A percentile compares a stretch with the other conserved stretches of the same genome.
Conservation (phyloP, 2,797 vertebrate species). For the Gymnopithys bicolor region DNA sequence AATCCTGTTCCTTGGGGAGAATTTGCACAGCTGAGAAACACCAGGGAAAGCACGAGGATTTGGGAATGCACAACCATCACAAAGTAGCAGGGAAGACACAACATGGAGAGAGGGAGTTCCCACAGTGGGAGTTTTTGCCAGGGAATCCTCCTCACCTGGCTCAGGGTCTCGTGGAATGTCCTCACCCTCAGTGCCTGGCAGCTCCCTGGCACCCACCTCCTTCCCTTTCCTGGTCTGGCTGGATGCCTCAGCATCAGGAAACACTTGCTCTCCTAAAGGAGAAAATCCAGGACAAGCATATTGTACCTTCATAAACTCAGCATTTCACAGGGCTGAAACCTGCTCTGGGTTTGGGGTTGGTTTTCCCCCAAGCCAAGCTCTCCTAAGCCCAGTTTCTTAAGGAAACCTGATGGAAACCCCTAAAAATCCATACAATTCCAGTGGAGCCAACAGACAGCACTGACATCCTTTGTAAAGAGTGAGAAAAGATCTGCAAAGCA, state of each 20-base stretch:
- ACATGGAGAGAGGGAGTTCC: neutral
- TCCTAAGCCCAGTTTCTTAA: neutral
- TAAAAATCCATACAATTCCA: neutral
- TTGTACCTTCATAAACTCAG: neutral
- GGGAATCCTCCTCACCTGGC: neutral
- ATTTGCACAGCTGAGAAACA: neutral
- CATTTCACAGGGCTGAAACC: neutral
- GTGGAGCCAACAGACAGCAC: neutral
- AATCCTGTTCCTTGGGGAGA: neutral
- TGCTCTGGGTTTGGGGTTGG: neutral
- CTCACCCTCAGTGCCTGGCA: neutral
- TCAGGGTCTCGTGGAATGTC: neutral
- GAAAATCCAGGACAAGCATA: neutral
- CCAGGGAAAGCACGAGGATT: rapidly evolving
- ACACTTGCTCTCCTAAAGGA: neutral
- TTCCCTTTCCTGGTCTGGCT: neutral
- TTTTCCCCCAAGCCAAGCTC: neutral
- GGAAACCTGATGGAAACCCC: neutral
- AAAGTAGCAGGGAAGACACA: neutral
- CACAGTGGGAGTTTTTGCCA: neutral
- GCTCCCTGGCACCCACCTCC: neutral
- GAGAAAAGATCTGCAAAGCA: neutral
- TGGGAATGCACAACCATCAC: rapidly evolving
- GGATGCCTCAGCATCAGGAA: neutral
- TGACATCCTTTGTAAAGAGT: neutral